Evolutionary conservation across 1,140 invertebrate species (phyloP).

Genomic region (Bombus superbus): DNA sequence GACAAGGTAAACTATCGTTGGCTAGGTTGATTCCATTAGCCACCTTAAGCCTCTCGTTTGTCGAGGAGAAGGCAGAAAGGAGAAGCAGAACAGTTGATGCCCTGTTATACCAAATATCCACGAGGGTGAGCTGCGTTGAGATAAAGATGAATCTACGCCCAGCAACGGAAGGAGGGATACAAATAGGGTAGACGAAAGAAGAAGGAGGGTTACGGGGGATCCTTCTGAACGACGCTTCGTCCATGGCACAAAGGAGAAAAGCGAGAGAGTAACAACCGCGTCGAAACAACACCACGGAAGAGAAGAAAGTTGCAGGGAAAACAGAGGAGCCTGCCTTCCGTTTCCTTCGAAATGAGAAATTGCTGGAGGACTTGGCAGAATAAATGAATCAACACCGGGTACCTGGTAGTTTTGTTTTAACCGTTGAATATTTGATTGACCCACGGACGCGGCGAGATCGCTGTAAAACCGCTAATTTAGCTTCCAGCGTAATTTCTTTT

Average conservation of each 20-base stretch:
- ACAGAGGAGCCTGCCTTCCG: conserved; percentile 1
- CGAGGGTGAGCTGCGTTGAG: neutral
- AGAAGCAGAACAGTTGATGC: conserved; percentile 55
- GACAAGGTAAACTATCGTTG: conserved; percentile 69
- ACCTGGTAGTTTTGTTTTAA: conserved; percentile 13
- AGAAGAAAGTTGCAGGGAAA: conserved; percentile 39
- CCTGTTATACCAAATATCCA: conserved; percentile 73
- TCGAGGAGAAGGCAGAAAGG: conserved; percentile 58
- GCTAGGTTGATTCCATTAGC: conserved; percentile 76
- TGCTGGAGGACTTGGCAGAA: conserved; percentile 13
- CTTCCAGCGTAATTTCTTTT: conserved; percentile 1
- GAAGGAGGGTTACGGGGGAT: neutral
- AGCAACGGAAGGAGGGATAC: neutral
- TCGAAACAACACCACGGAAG: conserved; percentile 39
- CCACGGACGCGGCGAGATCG: conserved; percentile 6
- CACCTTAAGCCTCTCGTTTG: conserved; percentile 58
- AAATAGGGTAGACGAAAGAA: conserved; percentile 4
- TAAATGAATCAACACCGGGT: conserved; percentile 30
- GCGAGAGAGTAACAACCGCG: conserved; percentile 43
- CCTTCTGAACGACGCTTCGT: conserved; percentile 46
- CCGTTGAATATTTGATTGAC: conserved; percentile 41
- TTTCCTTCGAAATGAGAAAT: conserved; percentile 46
- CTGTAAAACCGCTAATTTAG: conserved; percentile 30
- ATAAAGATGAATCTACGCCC: conserved; percentile 23
- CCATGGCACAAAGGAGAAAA: conserved; percentile 27